Base-by-base conservation (phyloP, 2,797 vertebrate genomes). In the Lacerta agilis region DNA sequence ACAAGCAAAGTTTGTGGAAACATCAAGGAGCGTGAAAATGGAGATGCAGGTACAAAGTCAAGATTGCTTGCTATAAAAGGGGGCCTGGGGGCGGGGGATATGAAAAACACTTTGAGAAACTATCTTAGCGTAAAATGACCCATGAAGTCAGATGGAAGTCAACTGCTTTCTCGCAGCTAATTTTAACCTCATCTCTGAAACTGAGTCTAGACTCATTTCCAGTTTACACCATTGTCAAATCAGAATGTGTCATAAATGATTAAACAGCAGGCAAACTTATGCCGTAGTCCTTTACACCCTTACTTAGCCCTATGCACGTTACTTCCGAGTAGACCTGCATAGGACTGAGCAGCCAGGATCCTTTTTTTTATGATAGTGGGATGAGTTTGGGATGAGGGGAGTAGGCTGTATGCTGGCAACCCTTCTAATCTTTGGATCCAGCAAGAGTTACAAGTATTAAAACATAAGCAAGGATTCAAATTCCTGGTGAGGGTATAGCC, bases 61-160 rank as follows among this genome's bases (percentile, higher is more conserved):
- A 77, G 25, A 13, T 69, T 66, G 49, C 72, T 77, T 64, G 41
- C 27, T 43, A 29, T 67, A 15, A 38, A 67, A 81, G 89, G 13
- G 49, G 13, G 49, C 0, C 13, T 1, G 45, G 13, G 49, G 11
- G 45, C 0, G 9, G 49, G 13, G 49, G 13, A 15, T 55, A 29
- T 45, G 8, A 69, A 43, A n/a, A 87, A 55, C 33, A 38, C 13
- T 23, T 41, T 10, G 4, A 82, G 45, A 77, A 38, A 41, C 4
- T 0, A 0, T 10, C 6, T 79, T 43, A 49, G 66, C 72, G 23
- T 27, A 69, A 73, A 78, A 29, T 36, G 71, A n/a, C 29, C 2
- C 0, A 1, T 3, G 8, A 10, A 91, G 67, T 49, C 0, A 1
- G 38, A 8, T 0, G 8, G n/a, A 69, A 58, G 66, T 0, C 0